Conservation (phyloP, 2,113 vertebrate species). For the Arvicanthis niloticus region DNA sequence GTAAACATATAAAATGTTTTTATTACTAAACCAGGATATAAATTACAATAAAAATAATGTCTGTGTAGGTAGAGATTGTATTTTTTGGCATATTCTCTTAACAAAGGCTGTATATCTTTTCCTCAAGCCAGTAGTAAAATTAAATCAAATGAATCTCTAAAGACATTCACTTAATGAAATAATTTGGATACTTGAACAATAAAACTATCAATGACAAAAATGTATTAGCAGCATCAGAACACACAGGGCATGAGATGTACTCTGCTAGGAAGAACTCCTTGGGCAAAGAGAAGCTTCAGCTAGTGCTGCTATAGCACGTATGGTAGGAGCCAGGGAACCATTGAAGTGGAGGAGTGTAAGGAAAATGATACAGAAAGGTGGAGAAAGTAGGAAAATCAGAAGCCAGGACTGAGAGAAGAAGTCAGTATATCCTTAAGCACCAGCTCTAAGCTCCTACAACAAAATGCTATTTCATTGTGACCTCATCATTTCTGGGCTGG, state of each 20-base stretch:
- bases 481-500: too few relatives aligned
- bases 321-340: background rate
- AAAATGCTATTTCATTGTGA: too few relatives aligned
- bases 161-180: constrained; percentile 75
- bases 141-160: constrained; percentile 70
- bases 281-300: background rate
- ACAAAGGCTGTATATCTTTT: constrained; percentile 60
- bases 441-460: background rate
- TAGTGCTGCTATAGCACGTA: background rate
- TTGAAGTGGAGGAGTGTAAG: background rate
- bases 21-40: constrained; percentile 64
- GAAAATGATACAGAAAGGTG: background rate
- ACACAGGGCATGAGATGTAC: background rate
- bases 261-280: background rate
- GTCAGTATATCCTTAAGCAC: background rate
- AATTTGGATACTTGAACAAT: constrained; percentile 74
- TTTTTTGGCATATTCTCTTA: constrained; percentile 60
- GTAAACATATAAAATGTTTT: constrained; percentile 73
- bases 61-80: constrained; percentile 39
- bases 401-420: background rate
- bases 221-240: background rate
- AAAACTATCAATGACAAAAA: constrained; percentile 61
- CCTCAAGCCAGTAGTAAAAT: constrained; percentile 70
- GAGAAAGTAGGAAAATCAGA: background rate
- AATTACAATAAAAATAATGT: constrained; percentile 70